Percentiles rank a stretch among this genome's conserved stretches.
phyloP scores from a whole-genome alignment of 2,888 invertebrate species.

The Ceraclea dissimilis region DNA sequence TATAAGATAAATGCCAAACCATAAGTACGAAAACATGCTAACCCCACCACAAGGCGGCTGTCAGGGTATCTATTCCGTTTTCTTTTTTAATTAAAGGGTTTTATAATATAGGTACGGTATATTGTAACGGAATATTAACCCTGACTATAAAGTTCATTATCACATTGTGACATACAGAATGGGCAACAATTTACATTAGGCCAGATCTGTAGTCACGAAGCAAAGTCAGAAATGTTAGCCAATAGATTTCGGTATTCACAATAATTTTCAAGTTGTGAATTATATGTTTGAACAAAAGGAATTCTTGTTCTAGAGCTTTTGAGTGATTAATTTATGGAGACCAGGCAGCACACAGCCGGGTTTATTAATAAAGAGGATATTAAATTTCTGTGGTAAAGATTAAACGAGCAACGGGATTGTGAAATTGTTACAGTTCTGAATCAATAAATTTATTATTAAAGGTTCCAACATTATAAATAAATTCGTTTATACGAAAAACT shows the following conservation, averaged over 20 bases:
- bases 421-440: not conserved
- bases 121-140: no score
- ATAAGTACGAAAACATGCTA: no score
- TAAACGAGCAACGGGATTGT: conserved; percentile 1
- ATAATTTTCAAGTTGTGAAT: not conserved
- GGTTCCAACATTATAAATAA: not conserved
- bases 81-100: no score
- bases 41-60: no score
- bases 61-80: no score
- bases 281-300: conserved; percentile 8
- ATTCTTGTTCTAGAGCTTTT: not conserved
- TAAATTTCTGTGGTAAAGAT: conserved; percentile 4
- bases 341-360: not conserved
- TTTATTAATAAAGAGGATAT: conserved; percentile 7
- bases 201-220: no score
- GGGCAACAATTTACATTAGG: no score
- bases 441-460: not conserved
- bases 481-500: not conserved
- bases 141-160: no score
- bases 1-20: no score
- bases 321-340: conserved; percentile 7
- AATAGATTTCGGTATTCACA: conserved; percentile 3
- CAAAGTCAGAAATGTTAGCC: not conserved
- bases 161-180: no score
- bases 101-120: no score